Conservation (phyloP, 2,888 invertebrate genomes). For the Acanthosepion pharaonis region DNA sequence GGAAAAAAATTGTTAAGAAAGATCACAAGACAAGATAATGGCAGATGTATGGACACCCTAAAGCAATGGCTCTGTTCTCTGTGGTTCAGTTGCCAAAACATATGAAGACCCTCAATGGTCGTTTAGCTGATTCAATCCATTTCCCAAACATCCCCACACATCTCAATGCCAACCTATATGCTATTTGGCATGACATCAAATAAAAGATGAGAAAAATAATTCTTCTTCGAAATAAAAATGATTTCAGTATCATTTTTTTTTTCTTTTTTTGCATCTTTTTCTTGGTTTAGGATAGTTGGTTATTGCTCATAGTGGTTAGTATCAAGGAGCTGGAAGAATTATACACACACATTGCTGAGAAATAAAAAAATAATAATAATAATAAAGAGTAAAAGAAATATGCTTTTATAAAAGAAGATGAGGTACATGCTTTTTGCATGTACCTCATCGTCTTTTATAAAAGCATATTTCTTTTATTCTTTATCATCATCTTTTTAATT, state of each 20-base stretch:
- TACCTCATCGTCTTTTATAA: neutral
- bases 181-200: constrained; percentile 2
- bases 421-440: neutral
- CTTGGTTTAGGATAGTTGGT: neutral
- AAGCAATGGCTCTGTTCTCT: constrained; percentile 6
- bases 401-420: no score
- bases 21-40: constrained; percentile 13
- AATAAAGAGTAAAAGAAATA: no score
- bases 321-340: neutral
- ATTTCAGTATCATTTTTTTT: neutral
- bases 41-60: neutral
- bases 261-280: neutral
- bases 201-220: constrained; percentile 4
- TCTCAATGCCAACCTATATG: neutral
- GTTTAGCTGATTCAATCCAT: neutral
- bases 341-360: neutral
- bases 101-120: neutral
- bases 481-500: neutral
- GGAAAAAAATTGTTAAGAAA: neutral
- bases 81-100: neutral
- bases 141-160: neutral
- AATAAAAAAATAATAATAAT: neutral
- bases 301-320: neutral
- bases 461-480: neutral
- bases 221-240: neutral